These are phyloP conservation scores for Andinoacara biseriatus DNA, from an alignment of 2,113 vertebrate genomes.

Conservation along the genomic window DNA sequence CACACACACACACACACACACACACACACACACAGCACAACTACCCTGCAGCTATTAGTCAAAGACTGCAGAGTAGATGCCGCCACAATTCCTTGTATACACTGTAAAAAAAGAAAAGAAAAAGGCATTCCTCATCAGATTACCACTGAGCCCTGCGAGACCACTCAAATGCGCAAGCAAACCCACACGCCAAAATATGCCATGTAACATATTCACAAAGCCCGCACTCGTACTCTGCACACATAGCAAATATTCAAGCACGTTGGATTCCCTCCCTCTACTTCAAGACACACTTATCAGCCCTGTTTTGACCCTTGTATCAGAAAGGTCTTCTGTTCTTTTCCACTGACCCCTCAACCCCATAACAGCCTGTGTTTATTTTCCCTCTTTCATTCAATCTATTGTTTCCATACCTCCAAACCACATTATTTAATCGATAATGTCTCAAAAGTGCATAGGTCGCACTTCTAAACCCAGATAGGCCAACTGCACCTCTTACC, in stretches of 20 bases:
- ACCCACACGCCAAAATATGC: slow-evolving; percentile 30
- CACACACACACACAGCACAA: neutral
- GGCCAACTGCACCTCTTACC: slow-evolving; percentile 25
- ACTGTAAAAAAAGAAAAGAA: slow-evolving; percentile 32
- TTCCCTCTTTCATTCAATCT: neutral
- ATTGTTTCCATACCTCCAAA: neutral
- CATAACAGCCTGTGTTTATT: neutral
- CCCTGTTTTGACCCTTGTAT: slow-evolving; percentile 23
- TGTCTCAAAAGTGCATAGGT: slow-evolving; percentile 13
- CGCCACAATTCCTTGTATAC: slow-evolving; percentile 47
- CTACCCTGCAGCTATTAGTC: slow-evolving; percentile 16
- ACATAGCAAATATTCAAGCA: neutral
- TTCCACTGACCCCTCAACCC: neutral
- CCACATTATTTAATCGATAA: slow-evolving; percentile 55
- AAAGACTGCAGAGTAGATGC: slow-evolving; percentile 20
- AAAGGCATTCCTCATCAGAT: slow-evolving; percentile 80
- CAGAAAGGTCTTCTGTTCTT: slow-evolving; percentile 45
- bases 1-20: neutral
- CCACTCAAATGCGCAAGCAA: slow-evolving; percentile 2
- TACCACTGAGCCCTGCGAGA: slow-evolving; percentile 63
- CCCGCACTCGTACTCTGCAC: neutral
- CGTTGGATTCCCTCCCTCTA: neutral
- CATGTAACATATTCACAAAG: slow-evolving; percentile 15
- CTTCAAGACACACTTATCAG: neutral
- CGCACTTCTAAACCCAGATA: slow-evolving; percentile 34